phyloP scores from a whole-genome alignment of 1,140 invertebrate species.

The Lepidotrigona ventralis region DNA sequence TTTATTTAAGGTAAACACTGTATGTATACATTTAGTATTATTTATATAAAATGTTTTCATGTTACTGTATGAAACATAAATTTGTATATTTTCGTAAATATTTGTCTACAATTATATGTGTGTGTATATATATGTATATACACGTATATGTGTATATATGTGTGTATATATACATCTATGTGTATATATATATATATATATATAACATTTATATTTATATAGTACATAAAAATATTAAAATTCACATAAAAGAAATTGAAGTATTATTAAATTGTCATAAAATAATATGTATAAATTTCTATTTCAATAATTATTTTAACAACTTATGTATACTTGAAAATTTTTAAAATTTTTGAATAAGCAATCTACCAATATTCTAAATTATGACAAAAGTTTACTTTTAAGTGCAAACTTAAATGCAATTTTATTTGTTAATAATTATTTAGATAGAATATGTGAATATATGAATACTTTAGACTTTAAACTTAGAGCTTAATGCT shows the following conservation, averaged over 20 bases:
- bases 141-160: no score
- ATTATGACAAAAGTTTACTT: background rate
- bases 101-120: constrained; percentile 14
- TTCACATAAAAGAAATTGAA: background rate
- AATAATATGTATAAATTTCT: background rate
- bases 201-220: constrained; percentile 1
- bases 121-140: constrained; percentile 11
- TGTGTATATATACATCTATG: constrained; percentile 11
- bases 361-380: background rate
- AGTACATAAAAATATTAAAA: background rate
- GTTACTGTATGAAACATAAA: background rate
- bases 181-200: no score
- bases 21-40: background rate
- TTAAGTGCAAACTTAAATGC: background rate
- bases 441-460: no score
- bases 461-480: background rate
- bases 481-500: background rate
- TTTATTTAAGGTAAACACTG: background rate
- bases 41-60: constrained; percentile 9
- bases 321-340: background rate
- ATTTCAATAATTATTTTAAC: background rate
- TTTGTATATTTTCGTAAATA: constrained; percentile 19
- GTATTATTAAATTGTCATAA: background rate
- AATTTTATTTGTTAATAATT: background rate
- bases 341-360: background rate